These are phyloP conservation scores for Thrips palmi DNA, from an alignment of 1,140 invertebrate species.

Conservation along the genomic window DNA sequence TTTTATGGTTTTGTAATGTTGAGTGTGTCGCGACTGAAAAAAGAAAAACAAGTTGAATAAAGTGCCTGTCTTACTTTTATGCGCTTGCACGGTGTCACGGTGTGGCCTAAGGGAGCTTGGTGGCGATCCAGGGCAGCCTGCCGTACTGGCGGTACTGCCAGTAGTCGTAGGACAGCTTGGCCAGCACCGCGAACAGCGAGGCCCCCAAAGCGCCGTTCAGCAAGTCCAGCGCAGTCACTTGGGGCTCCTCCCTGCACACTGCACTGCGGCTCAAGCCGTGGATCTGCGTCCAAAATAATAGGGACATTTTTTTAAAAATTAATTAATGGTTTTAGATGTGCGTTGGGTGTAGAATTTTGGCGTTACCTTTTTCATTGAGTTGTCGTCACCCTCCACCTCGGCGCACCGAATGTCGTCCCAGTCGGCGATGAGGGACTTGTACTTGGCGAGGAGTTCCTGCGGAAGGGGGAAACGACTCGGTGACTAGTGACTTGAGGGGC, in stretches of 20 bases:
- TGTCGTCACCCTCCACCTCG: slow-evolving; percentile 31
- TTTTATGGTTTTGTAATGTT: too few relatives aligned
- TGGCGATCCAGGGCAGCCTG: slow-evolving; percentile 58
- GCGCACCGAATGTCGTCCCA: slow-evolving; percentile 43
- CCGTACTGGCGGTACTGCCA: slow-evolving; percentile 59
- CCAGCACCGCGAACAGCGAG: slow-evolving; percentile 47
- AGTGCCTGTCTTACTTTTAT: too few relatives aligned
- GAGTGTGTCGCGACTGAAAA: too few relatives aligned
- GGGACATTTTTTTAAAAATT: too few relatives aligned
- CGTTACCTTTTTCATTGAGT: slow-evolving; percentile 36
- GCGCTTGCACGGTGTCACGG: too few relatives aligned
- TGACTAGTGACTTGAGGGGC: not conserved
- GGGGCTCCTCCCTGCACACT: slow-evolving; percentile 37
- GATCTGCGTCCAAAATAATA: slow-evolving; percentile 33
- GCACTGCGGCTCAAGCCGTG: slow-evolving; percentile 41
- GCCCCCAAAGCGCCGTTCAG: slow-evolving; percentile 45
- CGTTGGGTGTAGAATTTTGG: not conserved
- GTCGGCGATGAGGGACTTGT: slow-evolving; percentile 45
- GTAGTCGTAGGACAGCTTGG: slow-evolving; percentile 62
- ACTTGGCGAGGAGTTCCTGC: slow-evolving; percentile 46
- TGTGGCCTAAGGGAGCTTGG: slow-evolving; percentile 38
- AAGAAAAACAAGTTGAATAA: too few relatives aligned
- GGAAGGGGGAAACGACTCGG: not conserved
- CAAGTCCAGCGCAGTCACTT: slow-evolving; percentile 39
- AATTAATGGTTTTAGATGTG: slow-evolving; percentile 6